Base-by-base conservation (phyloP, 1,140 invertebrate genomes). In the Drosophila mojavensis region DNA sequence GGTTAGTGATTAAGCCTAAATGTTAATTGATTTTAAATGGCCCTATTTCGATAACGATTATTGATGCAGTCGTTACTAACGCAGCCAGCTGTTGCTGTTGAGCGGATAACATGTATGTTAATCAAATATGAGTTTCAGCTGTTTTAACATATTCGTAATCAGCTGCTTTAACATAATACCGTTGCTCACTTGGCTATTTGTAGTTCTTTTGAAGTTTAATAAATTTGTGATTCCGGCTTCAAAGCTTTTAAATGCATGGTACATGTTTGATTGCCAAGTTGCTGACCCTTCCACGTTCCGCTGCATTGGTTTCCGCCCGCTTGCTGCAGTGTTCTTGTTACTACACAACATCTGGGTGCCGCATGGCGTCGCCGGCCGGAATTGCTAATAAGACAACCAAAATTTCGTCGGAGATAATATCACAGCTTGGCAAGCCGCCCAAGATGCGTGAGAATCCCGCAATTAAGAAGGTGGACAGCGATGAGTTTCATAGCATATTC, bases 401-500 rank as follows among this genome's bases (percentile, higher is more conserved):
- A n/a, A 3, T 77, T 45, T 61, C 64, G 3, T 56, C 47, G 9
- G 74, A 81, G 0, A 47, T 75, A 4, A 48, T 88, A 9, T 55
- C 91, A 9, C 78, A 86, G 78, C 91, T 92, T 63, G 93, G 94
- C 24, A 91, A 92, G 69, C 81, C 93, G 4, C 66, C 93, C 17
- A 93, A 93, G 79, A 93, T 92, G 74, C 93, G 96, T 53, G 92
- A 94, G 72, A 92, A 96, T 91, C 96, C 96, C 1, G 90, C 95
- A 2, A 95, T 97, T n/a, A 94, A 92, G 63, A 96, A 95, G 84
- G 82, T 97, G 3, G 94, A 96, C 77, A 93, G 93, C 13, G 93
- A 94, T 9, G 94, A 96, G 92, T 99, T 98, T 85, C 94, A 95
- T 67, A 95, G 94, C 9, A 94, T 99, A 53, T 97, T 99, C 82